phyloP scores from a whole-genome alignment of 2,888 invertebrate genomes.

The Drosophila flavopinicola region DNA sequence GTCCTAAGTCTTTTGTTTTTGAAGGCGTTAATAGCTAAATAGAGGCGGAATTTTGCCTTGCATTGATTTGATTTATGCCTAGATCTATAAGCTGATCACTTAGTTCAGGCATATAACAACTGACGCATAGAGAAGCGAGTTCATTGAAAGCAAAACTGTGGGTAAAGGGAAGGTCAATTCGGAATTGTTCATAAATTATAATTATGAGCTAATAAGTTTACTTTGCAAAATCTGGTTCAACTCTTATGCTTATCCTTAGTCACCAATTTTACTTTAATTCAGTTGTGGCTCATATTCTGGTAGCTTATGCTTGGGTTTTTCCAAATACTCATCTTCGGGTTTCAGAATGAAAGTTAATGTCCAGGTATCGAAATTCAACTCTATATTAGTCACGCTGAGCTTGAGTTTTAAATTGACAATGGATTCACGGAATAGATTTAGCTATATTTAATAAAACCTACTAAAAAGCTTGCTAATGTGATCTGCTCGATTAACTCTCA shows the following conservation, averaged over 20 bases:
- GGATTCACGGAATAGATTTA: neutral
- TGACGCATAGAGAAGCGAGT: conserved; percentile 9
- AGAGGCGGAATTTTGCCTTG: conserved; percentile 37
- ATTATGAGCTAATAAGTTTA: conserved; percentile 7
- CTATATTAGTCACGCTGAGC: conserved; percentile 1
- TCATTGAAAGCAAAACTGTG: conserved; percentile 33
- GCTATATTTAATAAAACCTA: neutral
- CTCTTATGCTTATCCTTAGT: conserved; percentile 1
- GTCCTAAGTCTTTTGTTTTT: conserved; percentile 79
- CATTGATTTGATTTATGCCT: conserved; percentile 50
- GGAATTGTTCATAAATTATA: conserved; percentile 14
- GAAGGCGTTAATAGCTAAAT: conserved; percentile 15
- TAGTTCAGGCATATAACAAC: conserved; percentile 21
- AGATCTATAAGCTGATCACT: conserved; percentile 6
- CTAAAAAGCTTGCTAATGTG: no score
- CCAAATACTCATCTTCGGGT: neutral
- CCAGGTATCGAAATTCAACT: neutral
- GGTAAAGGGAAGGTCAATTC: conserved; percentile 42
- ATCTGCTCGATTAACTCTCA: no score
- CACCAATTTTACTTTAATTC: neutral
- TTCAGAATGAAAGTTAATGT: neutral
- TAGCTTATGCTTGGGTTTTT: conserved; percentile 2
- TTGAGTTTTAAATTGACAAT: neutral
- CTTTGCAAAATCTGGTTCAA: neutral
- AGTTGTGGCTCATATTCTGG: conserved; percentile 1